Base-by-base conservation (phyloP, 2,797 vertebrate species). In the Anabacerthia variegaticeps region DNA sequence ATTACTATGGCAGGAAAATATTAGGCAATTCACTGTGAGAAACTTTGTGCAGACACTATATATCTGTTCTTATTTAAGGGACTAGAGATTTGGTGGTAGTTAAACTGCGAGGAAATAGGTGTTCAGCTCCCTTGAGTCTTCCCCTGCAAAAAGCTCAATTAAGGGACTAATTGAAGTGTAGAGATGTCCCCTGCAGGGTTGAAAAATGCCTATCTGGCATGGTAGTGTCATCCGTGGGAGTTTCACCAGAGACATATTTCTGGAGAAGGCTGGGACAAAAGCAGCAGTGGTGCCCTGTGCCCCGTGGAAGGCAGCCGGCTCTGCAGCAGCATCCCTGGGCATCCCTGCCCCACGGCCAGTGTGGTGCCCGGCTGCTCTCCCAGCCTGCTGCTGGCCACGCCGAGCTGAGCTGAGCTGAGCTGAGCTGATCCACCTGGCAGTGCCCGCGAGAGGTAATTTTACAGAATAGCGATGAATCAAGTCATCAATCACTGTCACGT, bases 401-500 rank as follows among this genome's bases (percentile, higher is more conserved):
- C 0, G 2, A n/a, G 72, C 82, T 8, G 82, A 62, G 75, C 88
- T 6, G 2, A n/a, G 72, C 82, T 8, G 82, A 62, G 75, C 88
- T 6, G 62, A 0, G 86, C 68, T 8, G 66, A 15, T 91, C 79
- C 93, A 94, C 92, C 93, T 86, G 91, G 89, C 88, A 89, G 39
- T 67, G 91, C 93, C 95, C 10, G 5, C 27, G 27, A 67, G 92
- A 89, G 89, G 91, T 55, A 30, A 76, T 92, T 90, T 46, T 85
- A 79, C 94, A 92, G 91, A 91, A 58, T 3, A 72, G 88, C 18
- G 17, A 94, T 95, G 97, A 95, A 97, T 96, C 93, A 37, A 96
- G 91, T 73, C 96, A 95, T 96, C 96, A 72, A 94, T 96, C 93
- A 97, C 93, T 87, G 97, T 92, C 95, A 95, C 28, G 12, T 65